Evolutionary conservation across 1,140 invertebrate species (phyloP).

Genomic region (Penaeus chinensis): DNA sequence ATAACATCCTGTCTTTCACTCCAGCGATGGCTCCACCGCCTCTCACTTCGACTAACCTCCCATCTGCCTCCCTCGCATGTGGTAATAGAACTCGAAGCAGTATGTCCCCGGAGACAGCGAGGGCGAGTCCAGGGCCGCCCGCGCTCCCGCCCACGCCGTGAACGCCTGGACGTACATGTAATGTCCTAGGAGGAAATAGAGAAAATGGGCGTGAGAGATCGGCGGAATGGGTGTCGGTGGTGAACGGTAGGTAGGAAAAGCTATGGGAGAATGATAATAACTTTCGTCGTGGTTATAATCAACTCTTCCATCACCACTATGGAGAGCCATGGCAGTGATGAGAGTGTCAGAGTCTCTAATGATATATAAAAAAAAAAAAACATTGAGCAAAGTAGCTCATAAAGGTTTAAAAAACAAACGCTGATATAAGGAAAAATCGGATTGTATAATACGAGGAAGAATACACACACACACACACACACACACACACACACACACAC

Average conservation of each 20-base stretch:
- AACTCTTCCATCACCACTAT: too few species aligned
- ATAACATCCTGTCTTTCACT: not conserved
- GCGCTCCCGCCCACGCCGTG: not conserved
- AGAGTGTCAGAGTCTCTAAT: too few species aligned
- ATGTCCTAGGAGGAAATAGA: not conserved
- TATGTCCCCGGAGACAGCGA: constrained; percentile 2
- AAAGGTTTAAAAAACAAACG: too few species aligned
- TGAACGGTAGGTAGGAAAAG: not conserved
- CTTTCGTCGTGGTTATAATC: too few species aligned
- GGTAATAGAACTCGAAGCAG: constrained; percentile 46
- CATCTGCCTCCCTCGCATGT: constrained; percentile 30
- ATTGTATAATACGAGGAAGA: too few species aligned
- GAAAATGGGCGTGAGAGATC: not conserved
- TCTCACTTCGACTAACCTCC: not conserved
- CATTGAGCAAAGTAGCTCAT: too few species aligned
- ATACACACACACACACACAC: too few species aligned
- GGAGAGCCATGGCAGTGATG: too few species aligned
- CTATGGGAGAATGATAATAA: not conserved
- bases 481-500: too few species aligned
- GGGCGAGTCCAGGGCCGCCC: not conserved
- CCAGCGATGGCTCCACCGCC: not conserved
- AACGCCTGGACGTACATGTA: constrained; percentile 25
- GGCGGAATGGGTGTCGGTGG: not conserved
- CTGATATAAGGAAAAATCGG: too few species aligned
- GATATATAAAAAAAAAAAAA: too few species aligned